These are phyloP conservation scores for Xenus cinereus DNA, from an alignment of 2,113 vertebrate species.

Conservation along the genomic window DNA sequence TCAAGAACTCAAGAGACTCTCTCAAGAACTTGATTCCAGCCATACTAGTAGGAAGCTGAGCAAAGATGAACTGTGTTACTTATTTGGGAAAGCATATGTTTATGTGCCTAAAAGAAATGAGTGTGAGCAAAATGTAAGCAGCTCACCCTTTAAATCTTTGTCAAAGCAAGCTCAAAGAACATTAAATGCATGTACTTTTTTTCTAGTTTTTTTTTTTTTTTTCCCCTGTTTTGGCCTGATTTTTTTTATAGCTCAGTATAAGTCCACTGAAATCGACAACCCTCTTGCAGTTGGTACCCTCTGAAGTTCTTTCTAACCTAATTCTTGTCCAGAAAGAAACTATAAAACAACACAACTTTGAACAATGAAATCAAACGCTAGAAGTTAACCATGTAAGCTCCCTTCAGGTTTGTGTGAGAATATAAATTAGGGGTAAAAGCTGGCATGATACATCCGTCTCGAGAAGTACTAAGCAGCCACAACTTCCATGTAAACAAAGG, in stretches of 20 bases:
- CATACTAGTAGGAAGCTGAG: not conserved
- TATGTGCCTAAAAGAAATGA: slow-evolving; percentile 20
- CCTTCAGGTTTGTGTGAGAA: not conserved
- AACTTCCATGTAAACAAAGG: not conserved
- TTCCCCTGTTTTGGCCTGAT: not conserved
- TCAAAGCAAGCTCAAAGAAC: slow-evolving; percentile 46
- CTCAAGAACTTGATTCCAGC: slow-evolving; percentile 34
- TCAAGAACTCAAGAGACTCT: slow-evolving; percentile 12
- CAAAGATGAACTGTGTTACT: slow-evolving; percentile 40
- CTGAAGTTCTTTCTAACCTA: slow-evolving; percentile 37
- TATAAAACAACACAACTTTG: not conserved
- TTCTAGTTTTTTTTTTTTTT: not conserved
- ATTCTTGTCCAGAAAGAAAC: not conserved
- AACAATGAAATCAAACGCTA: slow-evolving; percentile 22
- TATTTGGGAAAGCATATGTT: not conserved
- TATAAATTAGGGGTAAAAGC: slow-evolving; percentile 11
- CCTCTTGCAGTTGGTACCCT: not conserved
- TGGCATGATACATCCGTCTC: not conserved
- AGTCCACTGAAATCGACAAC: slow-evolving; percentile 21
- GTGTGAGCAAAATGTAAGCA: slow-evolving; percentile 38
- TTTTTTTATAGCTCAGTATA: not conserved
- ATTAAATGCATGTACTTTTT: slow-evolving; percentile 24
- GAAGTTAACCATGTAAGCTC: slow-evolving; percentile 11
- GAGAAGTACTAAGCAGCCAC: not conserved
- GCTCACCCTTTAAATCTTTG: slow-evolving; percentile 52